Conservation (phyloP, 2,113 vertebrate species). For the Bubo scandiacus region DNA sequence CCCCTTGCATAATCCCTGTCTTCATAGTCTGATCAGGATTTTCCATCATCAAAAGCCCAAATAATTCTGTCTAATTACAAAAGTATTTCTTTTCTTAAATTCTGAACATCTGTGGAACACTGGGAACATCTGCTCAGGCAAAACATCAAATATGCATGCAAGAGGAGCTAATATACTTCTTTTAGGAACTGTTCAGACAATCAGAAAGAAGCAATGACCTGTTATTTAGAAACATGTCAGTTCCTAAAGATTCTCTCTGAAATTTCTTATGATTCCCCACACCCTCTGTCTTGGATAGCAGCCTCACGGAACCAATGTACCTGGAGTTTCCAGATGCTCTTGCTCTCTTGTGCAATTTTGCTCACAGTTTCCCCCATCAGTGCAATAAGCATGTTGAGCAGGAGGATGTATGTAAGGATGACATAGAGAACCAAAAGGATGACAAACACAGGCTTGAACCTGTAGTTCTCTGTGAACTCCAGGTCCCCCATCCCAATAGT, state of each 20-base stretch:
- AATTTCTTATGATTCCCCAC: background rate
- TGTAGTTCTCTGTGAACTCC: slow-evolving; percentile 90
- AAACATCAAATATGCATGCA: background rate
- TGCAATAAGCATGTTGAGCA: slow-evolving; percentile 98
- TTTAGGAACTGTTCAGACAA: background rate
- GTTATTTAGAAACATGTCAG: background rate
- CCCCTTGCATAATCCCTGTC: background rate
- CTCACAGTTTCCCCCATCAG: slow-evolving; percentile 94
- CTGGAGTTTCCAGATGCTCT: slow-evolving; percentile 95
- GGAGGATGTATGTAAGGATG: slow-evolving; percentile 95
- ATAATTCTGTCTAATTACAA: background rate
- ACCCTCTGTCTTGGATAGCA: background rate
- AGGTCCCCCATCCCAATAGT: slow-evolving; percentile 98
- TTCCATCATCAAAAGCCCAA: background rate
- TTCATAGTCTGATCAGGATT: background rate
- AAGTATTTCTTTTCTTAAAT: background rate
- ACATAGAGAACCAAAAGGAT: slow-evolving; percentile 89
- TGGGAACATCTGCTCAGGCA: background rate
- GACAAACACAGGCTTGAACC: slow-evolving; percentile 88
- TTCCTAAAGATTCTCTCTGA: background rate
- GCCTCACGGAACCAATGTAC: slow-evolving; percentile 53
- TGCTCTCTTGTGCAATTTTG: slow-evolving; percentile 85
- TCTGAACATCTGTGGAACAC: background rate
- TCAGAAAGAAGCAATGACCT: background rate
- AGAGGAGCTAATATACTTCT: background rate